Evolutionary conservation across 2,797 vertebrate species (phyloP), one percentile per base, ranked within the genome.

Genomic region (Silurus aristotelis): DNA sequence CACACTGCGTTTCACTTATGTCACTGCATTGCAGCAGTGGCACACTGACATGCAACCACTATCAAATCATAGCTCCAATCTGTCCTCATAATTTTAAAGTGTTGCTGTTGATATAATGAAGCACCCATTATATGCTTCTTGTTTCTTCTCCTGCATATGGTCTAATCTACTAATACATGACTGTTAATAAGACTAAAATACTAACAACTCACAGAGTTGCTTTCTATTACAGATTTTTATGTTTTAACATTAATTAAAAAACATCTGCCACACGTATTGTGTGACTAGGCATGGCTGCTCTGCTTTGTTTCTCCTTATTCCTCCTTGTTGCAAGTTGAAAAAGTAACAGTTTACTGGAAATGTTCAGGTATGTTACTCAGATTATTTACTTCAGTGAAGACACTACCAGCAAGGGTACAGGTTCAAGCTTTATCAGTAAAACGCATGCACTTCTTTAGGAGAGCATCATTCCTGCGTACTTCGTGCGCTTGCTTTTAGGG

Each of bases 11-110:
- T 12, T 52, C n/a, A 66, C 77, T 66, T 48, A 52, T 43, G 25
- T 27, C 8, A 17, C 46, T 67, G 63, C 19, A 20, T 55, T 67
- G 46, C 63, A 67, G 63, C 15, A 9, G 63, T 20, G 43, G 38
- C 13, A 80, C 77, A 25, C 60, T 43, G 20, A 79, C 43, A 79
- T 31, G 17, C 75, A 77, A 31, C 75, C 55, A 77, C 52, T 20
- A 60, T 31, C 55, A 27, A 77, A 5, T 38, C 73, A 76, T 2
- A 58, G 73, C 25, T 17, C 8, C 9, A 43, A 70, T 17, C 1
- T 14, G 22, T n/a, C 3, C 13, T 73, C 66, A 56, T 10, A 17
- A 52, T 27, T 15, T 27, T 9, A 3, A 73, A 17, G 15, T 43
- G 20, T 61, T 61, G 1, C 56, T 60, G 55, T 61, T 78, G 8